Percentiles rank a stretch among this genome's conserved stretches.
Evolutionary conservation across 1,140 invertebrate species (phyloP).

Genomic region (Cyphomyrmex costatus): DNA sequence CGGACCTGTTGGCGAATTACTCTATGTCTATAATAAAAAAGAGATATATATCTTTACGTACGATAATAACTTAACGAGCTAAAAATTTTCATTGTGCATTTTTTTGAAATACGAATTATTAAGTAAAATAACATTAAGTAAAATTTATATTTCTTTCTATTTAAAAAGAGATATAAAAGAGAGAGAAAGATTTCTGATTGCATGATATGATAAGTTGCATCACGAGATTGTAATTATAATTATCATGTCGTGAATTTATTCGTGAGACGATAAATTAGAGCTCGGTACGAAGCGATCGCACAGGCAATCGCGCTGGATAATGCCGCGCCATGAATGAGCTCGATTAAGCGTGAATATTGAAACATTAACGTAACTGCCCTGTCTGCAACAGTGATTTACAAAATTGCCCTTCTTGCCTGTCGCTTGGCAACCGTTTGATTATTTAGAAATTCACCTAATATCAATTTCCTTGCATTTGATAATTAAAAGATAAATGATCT

Average conservation of each 20-base stretch:
- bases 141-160: background rate
- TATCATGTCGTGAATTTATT: conserved; percentile 30
- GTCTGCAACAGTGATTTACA: conserved; percentile 72
- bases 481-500: conserved; percentile 32
- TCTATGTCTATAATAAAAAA: background rate
- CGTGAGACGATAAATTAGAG: conserved; percentile 60
- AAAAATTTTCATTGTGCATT: background rate
- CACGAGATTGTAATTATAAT: conserved; percentile 15
- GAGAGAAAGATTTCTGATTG: background rate
- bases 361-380: conserved; percentile 71
- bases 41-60: background rate
- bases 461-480: conserved; percentile 35
- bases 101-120: background rate
- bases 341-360: conserved; percentile 74
- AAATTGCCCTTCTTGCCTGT: conserved; percentile 71
- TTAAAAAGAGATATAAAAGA: background rate
- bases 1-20: background rate
- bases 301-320: conserved; percentile 51
- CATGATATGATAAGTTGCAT: background rate
- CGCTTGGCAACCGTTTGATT: conserved; percentile 56
- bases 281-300: conserved; percentile 46
- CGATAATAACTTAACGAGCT: background rate
- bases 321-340: conserved; percentile 65
- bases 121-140: background rate
- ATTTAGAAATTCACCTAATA: conserved; percentile 36